phyloP scores from a whole-genome alignment of 2,888 invertebrate species.

The Labia minor region DNA sequence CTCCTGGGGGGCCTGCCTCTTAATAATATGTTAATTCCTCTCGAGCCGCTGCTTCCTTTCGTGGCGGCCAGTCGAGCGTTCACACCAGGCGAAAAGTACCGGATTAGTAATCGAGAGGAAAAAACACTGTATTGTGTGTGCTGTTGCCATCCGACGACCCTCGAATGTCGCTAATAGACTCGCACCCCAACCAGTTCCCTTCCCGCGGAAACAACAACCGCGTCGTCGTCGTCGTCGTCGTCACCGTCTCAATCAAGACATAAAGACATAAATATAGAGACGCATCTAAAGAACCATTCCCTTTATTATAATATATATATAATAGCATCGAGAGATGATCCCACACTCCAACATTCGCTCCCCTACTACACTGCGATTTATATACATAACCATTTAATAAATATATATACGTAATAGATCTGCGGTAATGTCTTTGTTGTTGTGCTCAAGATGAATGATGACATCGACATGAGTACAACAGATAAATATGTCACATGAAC shows the following conservation, averaged over 20 bases:
- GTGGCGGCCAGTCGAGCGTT: not conserved
- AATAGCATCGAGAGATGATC: too few species aligned
- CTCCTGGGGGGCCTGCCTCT: not conserved
- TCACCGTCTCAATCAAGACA: not conserved
- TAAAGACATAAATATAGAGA: not conserved
- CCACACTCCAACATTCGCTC: not conserved
- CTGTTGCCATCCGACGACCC: too few species aligned
- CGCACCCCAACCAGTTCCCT: not conserved
- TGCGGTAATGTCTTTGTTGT: not conserved
- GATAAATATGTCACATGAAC: not conserved
- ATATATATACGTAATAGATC: slow-evolving; percentile 5
- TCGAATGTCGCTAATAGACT: too few species aligned
- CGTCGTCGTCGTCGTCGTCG: too few species aligned
- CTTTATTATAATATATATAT: too few species aligned
- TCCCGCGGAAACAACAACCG: not conserved
- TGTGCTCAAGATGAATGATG: not conserved
- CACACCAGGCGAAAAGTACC: slow-evolving; percentile 5
- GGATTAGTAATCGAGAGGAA: not conserved
- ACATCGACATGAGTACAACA: not conserved
- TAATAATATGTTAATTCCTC: slow-evolving; percentile 13
- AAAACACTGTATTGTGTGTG: not conserved
- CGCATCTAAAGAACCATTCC: too few species aligned
- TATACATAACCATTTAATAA: slow-evolving; percentile 13
- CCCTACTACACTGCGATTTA: not conserved
- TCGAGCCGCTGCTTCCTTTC: not conserved